Evolutionary conservation across 2,797 vertebrate genomes (phyloP), one percentile per base, ranked within the genome.

Genomic region (Melanotaenia maccullochi): DNA sequence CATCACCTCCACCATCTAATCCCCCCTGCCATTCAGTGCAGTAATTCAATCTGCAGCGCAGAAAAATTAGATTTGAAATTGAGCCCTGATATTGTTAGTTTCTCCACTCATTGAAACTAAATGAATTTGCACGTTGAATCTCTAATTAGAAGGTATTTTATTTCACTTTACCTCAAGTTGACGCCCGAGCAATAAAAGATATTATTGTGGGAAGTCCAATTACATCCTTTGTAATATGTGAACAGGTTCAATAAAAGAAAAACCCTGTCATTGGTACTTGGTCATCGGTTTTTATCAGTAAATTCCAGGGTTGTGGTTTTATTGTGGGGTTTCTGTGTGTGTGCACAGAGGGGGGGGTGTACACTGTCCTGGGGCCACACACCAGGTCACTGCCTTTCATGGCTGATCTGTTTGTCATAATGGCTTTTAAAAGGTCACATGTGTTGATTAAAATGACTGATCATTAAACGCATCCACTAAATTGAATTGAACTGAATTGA

Each of bases 381-480:
- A 35, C 78, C 78, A 79, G 91, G 92, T 90, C 89, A 85, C 73
- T 76, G 64, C 73, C 83, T 88, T 89, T 87, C 85, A 87, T 82
- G 85, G 87, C 86, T 83, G 85, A 90, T 87, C 89, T 90, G 91
- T 92, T 91, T 89, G 90, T 89, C 89, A 88, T 90, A 90, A 92
- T 76, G 87, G 88, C 73, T 91, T 93, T 92, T 90, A 89, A 93
- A 93, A 93, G 91, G 91, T 93, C 90, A 87, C 78, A 65, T 74
- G 85, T 89, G 91, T 91, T 90, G 89, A 93, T 93, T 90, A 89
- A 91, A 89, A 89, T 88, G 88, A 92, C 81, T 87, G 89, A 86
- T 93, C 78, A 86, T 89, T 87, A 92, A 90, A 90, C 71, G 61
- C 78, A 76, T 78, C 68, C 79, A 8, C 38, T 25, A 35, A 66